A percentile compares a stretch with the other conserved stretches of the same genome.
phyloP scores from a whole-genome alignment of 2,888 invertebrate genomes.

The Cremastobaeus sp. region DNA sequence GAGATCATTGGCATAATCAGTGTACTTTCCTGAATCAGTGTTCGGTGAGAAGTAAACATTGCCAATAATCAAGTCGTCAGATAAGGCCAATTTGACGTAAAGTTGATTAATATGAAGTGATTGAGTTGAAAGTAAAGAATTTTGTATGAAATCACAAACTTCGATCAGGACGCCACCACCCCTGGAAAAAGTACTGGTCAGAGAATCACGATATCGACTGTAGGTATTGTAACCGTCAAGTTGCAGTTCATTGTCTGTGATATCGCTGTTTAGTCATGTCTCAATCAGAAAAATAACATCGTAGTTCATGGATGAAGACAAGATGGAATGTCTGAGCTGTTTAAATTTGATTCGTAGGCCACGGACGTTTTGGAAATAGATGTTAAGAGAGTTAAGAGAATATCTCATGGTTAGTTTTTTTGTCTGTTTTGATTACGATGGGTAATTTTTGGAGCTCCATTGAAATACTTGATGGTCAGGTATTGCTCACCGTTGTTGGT shows the following conservation, averaged over 20 bases:
- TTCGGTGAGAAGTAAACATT: slow-evolving; percentile 2
- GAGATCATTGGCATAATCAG: not conserved
- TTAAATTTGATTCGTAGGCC: not conserved
- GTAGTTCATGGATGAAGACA: not conserved
- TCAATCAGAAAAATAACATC: slow-evolving; percentile 7
- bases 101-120: not conserved
- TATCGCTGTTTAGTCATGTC: slow-evolving; percentile 4
- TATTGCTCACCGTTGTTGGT: not conserved
- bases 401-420: slow-evolving; percentile 4
- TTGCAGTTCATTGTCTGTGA: not conserved
- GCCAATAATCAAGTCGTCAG: not conserved
- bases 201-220: not conserved
- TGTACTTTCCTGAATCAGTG: not conserved
- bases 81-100: not conserved
- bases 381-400: not conserved
- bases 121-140: not conserved
- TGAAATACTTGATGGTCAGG: not conserved
- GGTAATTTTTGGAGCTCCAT: not conserved
- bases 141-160: not conserved
- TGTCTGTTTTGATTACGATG: too few species aligned
- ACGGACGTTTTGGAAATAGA: slow-evolving; percentile 9
- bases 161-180: slow-evolving; percentile 7
- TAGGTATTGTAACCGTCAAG: not conserved
- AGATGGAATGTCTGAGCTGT: not conserved
- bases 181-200: not conserved